A percentile compares a stretch with the other conserved stretches of the same genome.
phyloP scores from a whole-genome alignment of 2,888 invertebrate species.

The Mellilla xanthometata region DNA sequence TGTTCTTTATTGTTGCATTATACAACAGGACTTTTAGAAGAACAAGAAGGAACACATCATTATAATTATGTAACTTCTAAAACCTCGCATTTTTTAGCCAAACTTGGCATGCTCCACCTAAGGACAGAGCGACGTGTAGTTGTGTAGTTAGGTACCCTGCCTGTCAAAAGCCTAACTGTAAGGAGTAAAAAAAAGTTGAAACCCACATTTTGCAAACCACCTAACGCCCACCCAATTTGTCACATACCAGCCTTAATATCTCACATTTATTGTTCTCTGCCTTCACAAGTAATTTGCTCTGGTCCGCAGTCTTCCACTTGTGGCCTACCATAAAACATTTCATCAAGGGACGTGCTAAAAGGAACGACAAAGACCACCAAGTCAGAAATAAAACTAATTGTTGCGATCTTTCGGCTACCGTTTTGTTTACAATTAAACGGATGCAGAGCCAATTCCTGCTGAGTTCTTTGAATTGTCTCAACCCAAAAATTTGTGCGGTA shows the following conservation, averaged over 20 bases:
- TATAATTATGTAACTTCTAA: too few relatives aligned
- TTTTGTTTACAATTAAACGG: conserved; percentile 52
- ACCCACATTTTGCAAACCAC: too few relatives aligned
- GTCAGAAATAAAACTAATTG: conserved; percentile 6
- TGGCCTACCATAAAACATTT: conserved; percentile 38
- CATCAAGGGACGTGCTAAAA: conserved; percentile 58
- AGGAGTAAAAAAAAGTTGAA: too few relatives aligned
- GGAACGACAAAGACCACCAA: conserved; percentile 62
- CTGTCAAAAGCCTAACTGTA: too few relatives aligned
- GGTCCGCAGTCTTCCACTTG: conserved; percentile 63
- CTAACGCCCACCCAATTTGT: conserved; percentile 48
- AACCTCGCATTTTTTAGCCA: too few relatives aligned
- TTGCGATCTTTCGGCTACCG: conserved; percentile 45
- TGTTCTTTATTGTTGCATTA: too few relatives aligned
- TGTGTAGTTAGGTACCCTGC: too few relatives aligned
- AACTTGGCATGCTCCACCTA: too few relatives aligned
- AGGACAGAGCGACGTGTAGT: too few relatives aligned
- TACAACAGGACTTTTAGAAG: too few relatives aligned
- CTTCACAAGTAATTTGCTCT: conserved; percentile 70
- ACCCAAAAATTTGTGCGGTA: conserved; percentile 16
- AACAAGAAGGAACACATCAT: too few relatives aligned
- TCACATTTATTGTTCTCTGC: conserved; percentile 60
- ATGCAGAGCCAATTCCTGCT: conserved; percentile 36
- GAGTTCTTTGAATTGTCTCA: conserved; percentile 41
- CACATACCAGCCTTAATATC: conserved; percentile 52